Evolutionary conservation across 1,140 invertebrate genomes (phyloP).

Genomic region (Ylistrum balloti): DNA sequence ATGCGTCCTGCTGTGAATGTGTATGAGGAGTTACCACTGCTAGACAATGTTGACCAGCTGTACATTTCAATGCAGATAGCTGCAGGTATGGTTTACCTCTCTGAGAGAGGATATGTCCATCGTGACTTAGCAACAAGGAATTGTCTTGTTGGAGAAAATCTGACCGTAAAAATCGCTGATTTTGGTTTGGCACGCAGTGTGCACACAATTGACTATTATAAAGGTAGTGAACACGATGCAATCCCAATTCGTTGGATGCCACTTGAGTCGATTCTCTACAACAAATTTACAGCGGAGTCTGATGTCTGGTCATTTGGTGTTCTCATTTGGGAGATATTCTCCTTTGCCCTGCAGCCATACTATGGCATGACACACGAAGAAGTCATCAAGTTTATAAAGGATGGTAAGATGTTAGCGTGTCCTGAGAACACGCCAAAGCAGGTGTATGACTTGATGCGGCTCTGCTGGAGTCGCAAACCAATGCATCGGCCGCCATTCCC

Average conservation of each 20-base stretch:
- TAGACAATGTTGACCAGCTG: conserved; percentile 91
- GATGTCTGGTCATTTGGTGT: conserved; percentile 99
- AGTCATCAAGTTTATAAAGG: conserved; percentile 97
- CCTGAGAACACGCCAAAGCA: conserved; percentile 95
- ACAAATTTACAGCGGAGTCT: conserved; percentile 97
- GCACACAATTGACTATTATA: conserved; percentile 91
- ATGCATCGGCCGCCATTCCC: conserved; percentile 91
- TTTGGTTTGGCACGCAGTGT: conserved; percentile 98
- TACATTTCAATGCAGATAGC: conserved; percentile 96
- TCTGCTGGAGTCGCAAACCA: conserved; percentile 95
- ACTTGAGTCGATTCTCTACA: conserved; percentile 97
- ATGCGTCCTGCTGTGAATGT: conserved; percentile 50
- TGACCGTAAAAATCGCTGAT: conserved; percentile 96
- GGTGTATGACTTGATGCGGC: conserved; percentile 96
- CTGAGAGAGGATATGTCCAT: conserved; percentile 86
- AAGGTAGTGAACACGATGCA: conserved; percentile 83
- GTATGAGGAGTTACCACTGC: conserved; percentile 81
- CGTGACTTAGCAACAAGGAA: conserved; percentile 97
- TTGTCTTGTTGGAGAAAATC: conserved; percentile 92
- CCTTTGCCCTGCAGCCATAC: conserved; percentile 96
- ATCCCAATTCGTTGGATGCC: conserved; percentile 93
- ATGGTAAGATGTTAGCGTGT: conserved; percentile 94
- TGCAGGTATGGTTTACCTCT: conserved; percentile 97
- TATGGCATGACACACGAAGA: conserved; percentile 96
- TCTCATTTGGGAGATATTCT: conserved; percentile 98